A percentile compares a stretch with the other conserved stretches of the same genome.
Conservation (phyloP, 1,140 invertebrate genomes). For the Drosophila orosa region DNA sequence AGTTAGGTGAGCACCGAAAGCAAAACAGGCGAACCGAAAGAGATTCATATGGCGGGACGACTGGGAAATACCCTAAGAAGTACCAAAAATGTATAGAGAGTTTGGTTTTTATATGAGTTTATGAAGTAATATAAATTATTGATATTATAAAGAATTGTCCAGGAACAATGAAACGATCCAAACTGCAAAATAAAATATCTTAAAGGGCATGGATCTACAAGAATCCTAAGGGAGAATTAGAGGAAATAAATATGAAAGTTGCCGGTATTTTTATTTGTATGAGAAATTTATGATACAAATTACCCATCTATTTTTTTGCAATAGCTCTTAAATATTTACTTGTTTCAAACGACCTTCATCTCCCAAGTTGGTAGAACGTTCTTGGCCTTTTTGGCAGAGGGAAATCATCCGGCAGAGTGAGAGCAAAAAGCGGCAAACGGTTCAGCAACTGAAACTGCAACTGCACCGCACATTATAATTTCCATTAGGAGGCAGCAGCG, state of each 20-base stretch:
- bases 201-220: too few species aligned
- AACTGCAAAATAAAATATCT: too few species aligned
- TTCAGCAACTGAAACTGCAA: slow-evolving; percentile 57
- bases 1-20: slow-evolving; percentile 44
- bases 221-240: too few species aligned
- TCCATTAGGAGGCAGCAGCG: slow-evolving; percentile 66
- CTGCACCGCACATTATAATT: slow-evolving; percentile 80
- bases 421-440: slow-evolving; percentile 47
- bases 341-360: neutral
- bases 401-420: slow-evolving; percentile 7
- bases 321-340: neutral
- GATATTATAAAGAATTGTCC: too few species aligned
- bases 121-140: neutral
- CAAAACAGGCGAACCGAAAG: slow-evolving; percentile 18
- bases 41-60: neutral
- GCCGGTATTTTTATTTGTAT: too few species aligned
- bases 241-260: too few species aligned
- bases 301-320: too few species aligned
- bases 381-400: neutral
- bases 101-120: neutral
- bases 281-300: too few species aligned
- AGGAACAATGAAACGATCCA: too few species aligned
- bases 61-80: slow-evolving; percentile 18
- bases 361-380: neutral
- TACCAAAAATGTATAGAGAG: neutral